phyloP scores from a whole-genome alignment of 2,797 vertebrate genomes.

The Malurus leucopterus region DNA sequence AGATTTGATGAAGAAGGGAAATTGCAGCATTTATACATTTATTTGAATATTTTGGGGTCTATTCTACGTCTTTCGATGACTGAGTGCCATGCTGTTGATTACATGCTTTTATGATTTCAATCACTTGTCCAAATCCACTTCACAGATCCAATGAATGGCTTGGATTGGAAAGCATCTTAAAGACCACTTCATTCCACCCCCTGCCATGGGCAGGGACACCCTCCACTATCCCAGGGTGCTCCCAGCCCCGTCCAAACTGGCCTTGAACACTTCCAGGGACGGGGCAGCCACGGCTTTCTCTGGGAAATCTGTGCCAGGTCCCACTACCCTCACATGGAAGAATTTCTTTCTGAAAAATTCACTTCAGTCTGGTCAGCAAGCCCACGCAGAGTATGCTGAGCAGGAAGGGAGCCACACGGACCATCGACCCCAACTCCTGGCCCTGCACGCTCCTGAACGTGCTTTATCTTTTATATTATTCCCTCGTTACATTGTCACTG shows the following conservation, averaged over 20 bases:
- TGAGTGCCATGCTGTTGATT: not conserved
- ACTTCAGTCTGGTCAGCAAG: not conserved
- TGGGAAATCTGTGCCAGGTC: fast-evolving
- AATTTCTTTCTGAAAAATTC: not conserved
- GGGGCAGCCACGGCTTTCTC: not conserved
- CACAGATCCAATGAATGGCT: not conserved
- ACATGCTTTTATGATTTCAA: not conserved
- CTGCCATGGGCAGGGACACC: not conserved
- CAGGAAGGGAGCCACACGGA: not conserved
- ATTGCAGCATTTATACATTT: not conserved
- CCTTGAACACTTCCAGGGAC: not conserved
- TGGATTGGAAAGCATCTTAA: not conserved
- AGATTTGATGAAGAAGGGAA: not conserved
- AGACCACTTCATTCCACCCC: not conserved
- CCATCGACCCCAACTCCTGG: not conserved
- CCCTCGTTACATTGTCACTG: fast-evolving
- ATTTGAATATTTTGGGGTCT: not conserved
- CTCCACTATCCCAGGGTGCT: not conserved
- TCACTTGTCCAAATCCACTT: not conserved
- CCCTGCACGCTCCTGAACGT: fast-evolving
- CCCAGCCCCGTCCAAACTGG: not conserved
- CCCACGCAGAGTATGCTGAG: not conserved
- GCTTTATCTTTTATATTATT: fast-evolving
- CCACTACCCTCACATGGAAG: not conserved
- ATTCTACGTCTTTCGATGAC: not conserved